A percentile compares a stretch with the other conserved stretches of the same genome.
Evolutionary conservation across 2,888 invertebrate genomes (phyloP).

Genomic region (Stenodera caucasica): DNA sequence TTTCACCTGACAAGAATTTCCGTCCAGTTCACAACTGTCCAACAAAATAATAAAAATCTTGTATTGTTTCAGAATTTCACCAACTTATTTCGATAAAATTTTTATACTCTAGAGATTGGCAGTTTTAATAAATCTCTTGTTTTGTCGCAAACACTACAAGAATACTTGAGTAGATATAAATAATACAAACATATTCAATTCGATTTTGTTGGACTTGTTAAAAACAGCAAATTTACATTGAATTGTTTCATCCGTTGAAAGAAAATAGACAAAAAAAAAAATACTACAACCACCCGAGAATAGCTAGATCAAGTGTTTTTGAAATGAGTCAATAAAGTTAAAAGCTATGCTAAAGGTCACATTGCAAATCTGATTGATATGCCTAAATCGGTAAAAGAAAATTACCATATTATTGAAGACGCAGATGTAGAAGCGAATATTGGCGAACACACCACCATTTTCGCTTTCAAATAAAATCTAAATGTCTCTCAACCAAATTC

Average conservation of each 20-base stretch:
- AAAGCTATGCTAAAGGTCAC: slow-evolving; percentile 29
- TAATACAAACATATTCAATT: not conserved
- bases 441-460: slow-evolving; percentile 27
- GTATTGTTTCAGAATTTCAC: not conserved
- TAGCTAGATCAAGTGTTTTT: not conserved
- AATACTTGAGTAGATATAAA: not conserved
- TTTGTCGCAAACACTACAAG: not conserved
- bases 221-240: slow-evolving; percentile 1
- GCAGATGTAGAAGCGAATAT: slow-evolving; percentile 41
- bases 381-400: slow-evolving; percentile 40
- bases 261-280: not conserved
- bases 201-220: not conserved
- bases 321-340: not conserved
- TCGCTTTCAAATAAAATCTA: not conserved
- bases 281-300: not conserved
- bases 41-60: not conserved
- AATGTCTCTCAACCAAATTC: too few species aligned
- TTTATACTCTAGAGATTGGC: not conserved
- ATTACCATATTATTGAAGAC: slow-evolving; percentile 48
- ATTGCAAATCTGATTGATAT: slow-evolving; percentile 41
- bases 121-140: not conserved
- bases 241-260: not conserved
- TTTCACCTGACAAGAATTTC: slow-evolving; percentile 9
- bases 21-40: not conserved
- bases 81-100: not conserved